Evolutionary conservation across 2,113 vertebrate genomes (phyloP).

Genomic region (Octodon degus): DNA sequence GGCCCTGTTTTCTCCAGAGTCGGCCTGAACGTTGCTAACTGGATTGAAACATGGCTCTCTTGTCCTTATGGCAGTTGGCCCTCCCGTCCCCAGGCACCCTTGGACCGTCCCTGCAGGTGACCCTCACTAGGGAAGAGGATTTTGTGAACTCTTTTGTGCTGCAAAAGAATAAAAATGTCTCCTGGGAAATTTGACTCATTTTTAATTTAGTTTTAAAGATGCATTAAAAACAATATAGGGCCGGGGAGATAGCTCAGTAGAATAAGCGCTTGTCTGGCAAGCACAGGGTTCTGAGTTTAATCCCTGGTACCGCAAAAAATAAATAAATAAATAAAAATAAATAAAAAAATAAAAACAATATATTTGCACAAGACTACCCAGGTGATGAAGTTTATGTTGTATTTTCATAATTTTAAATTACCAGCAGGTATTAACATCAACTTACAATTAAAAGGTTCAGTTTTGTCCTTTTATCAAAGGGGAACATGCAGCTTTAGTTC

Average conservation of each 20-base stretch:
- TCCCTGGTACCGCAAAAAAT: too few species aligned
- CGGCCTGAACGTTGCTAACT: rapidly evolving
- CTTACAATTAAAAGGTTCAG: conserved; percentile 70
- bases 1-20: not conserved
- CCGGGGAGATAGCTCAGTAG: too few species aligned
- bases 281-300: too few species aligned
- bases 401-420: conserved; percentile 64
- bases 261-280: too few species aligned
- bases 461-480: conserved; percentile 76
- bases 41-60: rapidly evolving
- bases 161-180: not conserved
- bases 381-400: conserved; percentile 2
- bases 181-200: not conserved
- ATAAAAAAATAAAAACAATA: conserved; percentile 42
- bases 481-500: conserved; percentile 66
- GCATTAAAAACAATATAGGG: conserved; percentile 34
- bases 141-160: not conserved
- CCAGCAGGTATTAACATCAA: conserved; percentile 74
- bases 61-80: too few species aligned
- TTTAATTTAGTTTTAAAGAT: not conserved
- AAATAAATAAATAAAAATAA: too few species aligned
- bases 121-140: not conserved
- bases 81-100: not conserved
- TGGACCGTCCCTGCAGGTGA: not conserved
- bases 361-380: conserved; percentile 64